phyloP scores from a whole-genome alignment of 2,797 vertebrate genomes.

The Aratinga solstitialis region DNA sequence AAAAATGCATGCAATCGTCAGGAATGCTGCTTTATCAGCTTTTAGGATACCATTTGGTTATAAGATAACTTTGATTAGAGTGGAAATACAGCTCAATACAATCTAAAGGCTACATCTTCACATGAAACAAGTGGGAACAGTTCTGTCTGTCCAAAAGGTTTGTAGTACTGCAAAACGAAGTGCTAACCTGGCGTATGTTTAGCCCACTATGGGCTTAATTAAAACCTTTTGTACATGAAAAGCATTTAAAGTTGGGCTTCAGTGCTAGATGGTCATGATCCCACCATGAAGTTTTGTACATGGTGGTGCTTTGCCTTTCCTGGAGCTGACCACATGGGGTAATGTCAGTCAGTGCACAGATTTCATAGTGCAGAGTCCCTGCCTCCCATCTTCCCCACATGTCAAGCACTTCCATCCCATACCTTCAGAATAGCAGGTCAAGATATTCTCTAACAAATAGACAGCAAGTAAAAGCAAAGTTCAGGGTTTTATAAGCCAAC shows the following conservation, averaged over 20 bases:
- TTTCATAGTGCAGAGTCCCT: neutral
- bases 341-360: accelerated
- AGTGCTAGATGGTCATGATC: neutral
- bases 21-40: constrained; percentile 12
- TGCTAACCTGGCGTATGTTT: neutral
- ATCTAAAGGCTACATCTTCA: neutral
- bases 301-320: neutral
- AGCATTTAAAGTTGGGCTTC: neutral
- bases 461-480: constrained; percentile 34
- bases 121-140: neutral
- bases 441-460: neutral
- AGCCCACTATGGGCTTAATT: neutral
- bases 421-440: neutral
- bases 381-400: neutral
- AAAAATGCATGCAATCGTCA: neutral
- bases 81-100: neutral
- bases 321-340: neutral
- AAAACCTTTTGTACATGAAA: neutral
- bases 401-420: neutral
- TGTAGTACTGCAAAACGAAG: neutral
- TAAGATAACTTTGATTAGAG: neutral
- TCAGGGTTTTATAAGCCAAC: neutral
- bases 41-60: neutral
- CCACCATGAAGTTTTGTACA: neutral
- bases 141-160: neutral